Evolutionary conservation across 2,797 vertebrate species (phyloP), one percentile per base, ranked within the genome.

Genomic region (Catharus ustulatus): DNA sequence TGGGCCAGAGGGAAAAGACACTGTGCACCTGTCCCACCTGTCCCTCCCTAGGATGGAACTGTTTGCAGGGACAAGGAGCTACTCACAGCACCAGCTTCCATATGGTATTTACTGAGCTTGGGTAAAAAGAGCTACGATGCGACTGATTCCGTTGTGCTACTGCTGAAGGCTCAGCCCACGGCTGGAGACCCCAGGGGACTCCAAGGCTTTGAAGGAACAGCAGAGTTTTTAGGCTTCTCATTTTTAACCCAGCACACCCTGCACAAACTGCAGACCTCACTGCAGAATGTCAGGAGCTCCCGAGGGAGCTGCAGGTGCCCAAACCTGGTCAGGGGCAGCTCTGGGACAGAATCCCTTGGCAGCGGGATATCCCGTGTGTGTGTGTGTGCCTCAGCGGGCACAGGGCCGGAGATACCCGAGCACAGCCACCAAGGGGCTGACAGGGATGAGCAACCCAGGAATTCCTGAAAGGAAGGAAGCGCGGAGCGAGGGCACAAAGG

Each of bases 91-190:
- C 52, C 21, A 13, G 23, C 36, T 83, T 59, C 34, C 52, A 54
- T 20, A 9, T 0, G 8, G 32, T 4, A 9, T 38, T 61, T 24
- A 16, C 4, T 11, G 63, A 64, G 45, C 62, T 52, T 4, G 32
- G 40, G 36, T 62, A 63, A 71, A 74, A 66, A 32, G 0, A 0
- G 40, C 52, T 15, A 46, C 55, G 3, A 13, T 0, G 0, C 19
- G 30, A n/a, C 34, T 3, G 43, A 20, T 21, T 36, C 49, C 26
- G 38, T 49, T 59, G 29, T 52, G 62, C 40, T 23, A 6, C 45
- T 0, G 2, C 64, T 15, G 4, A 7, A 36, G 73, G 59, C 57
- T 63, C 40, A 68, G 89, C 40, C 43, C 51, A 24, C 30, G 15
- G 52, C 15, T 54, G 38, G n/a, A 4, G 40, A n/a, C 5, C 46